Conservation (phyloP, 2,113 vertebrate genomes). For the Campylomormyrus numenius region DNA sequence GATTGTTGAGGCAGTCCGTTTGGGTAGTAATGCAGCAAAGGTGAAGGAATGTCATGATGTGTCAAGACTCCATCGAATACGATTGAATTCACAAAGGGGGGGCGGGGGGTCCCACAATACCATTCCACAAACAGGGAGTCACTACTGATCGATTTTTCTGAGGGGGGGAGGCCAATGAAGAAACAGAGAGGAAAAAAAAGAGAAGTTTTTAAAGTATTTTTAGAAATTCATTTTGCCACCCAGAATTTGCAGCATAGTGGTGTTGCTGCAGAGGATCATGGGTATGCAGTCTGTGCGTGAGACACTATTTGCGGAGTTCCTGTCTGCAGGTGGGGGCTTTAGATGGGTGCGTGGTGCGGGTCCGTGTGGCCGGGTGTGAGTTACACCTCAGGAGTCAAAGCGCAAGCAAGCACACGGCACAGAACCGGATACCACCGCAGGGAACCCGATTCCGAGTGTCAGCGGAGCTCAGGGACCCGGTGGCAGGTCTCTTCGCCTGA, state of each 20-base stretch:
- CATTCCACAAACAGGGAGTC: neutral
- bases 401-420: neutral
- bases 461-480: neutral
- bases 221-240: neutral
- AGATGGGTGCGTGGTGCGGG: neutral
- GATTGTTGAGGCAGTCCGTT: neutral
- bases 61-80: neutral
- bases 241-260: neutral
- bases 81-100: neutral
- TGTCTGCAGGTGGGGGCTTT: constrained; percentile 9
- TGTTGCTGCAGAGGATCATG: neutral
- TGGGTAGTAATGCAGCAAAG: neutral
- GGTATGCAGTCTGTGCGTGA: neutral
- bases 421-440: constrained; percentile 22
- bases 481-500: neutral
- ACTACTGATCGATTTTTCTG: neutral
- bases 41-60: neutral
- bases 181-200: neutral
- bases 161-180: neutral
- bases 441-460: neutral
- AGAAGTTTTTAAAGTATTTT: neutral
- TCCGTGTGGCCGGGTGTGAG: constrained; percentile 16
- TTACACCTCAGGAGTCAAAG: constrained; percentile 16
- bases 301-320: neutral
- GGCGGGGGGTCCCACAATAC: neutral